Conservation (phyloP, 2,888 invertebrate genomes). For the Lepidochrysops patricia region DNA sequence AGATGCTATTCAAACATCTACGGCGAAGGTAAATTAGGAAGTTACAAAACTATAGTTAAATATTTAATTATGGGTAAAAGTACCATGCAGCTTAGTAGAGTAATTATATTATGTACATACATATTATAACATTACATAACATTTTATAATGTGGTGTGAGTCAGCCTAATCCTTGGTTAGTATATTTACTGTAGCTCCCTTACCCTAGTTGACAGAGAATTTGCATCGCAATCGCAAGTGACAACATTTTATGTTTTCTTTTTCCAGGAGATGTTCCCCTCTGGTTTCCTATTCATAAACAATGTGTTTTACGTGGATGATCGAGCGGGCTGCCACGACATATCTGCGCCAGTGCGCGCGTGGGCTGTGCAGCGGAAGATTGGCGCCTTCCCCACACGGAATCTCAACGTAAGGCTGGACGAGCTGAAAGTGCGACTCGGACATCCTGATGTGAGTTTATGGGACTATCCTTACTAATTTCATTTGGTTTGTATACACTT, state of each 20-base stretch:
- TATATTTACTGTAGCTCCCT: too few species aligned
- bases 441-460: slow-evolving; percentile 41
- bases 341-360: slow-evolving; percentile 34
- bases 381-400: slow-evolving; percentile 37
- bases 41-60: background rate
- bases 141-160: too few species aligned
- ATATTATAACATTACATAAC: too few species aligned
- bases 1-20: slow-evolving; percentile 30
- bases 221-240: too few species aligned
- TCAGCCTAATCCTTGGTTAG: too few species aligned
- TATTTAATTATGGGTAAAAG: too few species aligned
- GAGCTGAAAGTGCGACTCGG: slow-evolving; percentile 42
- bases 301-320: slow-evolving; percentile 63
- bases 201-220: too few species aligned
- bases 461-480: too few species aligned
- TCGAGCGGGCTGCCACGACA: slow-evolving; percentile 46
- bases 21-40: slow-evolving; percentile 40
- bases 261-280: slow-evolving; percentile 52
- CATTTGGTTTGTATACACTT: too few species aligned
- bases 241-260: too few species aligned
- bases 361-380: slow-evolving; percentile 43
- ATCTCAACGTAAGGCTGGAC: slow-evolving; percentile 35
- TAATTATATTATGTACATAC: too few species aligned
- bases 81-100: too few species aligned
- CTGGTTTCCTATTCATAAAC: slow-evolving; percentile 62